Conservation (phyloP, 1,140 invertebrate genomes). For the Euwallacea similis region DNA sequence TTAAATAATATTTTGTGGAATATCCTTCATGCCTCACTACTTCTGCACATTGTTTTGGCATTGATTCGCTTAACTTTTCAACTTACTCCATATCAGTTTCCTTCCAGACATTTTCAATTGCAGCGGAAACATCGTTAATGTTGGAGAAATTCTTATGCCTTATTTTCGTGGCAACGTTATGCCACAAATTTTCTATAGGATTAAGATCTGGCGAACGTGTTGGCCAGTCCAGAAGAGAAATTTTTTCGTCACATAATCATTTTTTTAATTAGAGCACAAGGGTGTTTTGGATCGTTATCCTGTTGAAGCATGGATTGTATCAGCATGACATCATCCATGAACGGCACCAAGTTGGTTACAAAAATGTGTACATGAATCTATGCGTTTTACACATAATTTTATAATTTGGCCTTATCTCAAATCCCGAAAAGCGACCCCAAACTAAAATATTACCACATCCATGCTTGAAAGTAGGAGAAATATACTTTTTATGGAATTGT, state of each 20-base stretch:
- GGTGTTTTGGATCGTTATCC: too few species aligned
- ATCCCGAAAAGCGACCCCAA: too few species aligned
- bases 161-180: not conserved
- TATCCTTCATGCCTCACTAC: not conserved
- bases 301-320: too few species aligned
- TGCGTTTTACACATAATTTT: not conserved
- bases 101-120: not conserved
- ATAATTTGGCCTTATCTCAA: not conserved
- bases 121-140: not conserved
- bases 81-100: not conserved
- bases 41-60: slow-evolving; percentile 11
- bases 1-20: not conserved
- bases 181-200: too few species aligned
- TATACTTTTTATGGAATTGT: not conserved
- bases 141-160: not conserved
- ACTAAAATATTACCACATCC: not conserved
- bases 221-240: too few species aligned
- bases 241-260: too few species aligned
- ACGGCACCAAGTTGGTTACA: too few species aligned
- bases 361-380: too few species aligned
- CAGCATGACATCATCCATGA: too few species aligned
- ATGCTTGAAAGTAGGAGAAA: not conserved
- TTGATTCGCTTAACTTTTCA: not conserved
- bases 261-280: too few species aligned
- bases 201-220: too few species aligned